These are phyloP conservation scores for Sebastes miniatus DNA, from an alignment of 2,797 vertebrate genomes.

Conservation along the genomic window DNA sequence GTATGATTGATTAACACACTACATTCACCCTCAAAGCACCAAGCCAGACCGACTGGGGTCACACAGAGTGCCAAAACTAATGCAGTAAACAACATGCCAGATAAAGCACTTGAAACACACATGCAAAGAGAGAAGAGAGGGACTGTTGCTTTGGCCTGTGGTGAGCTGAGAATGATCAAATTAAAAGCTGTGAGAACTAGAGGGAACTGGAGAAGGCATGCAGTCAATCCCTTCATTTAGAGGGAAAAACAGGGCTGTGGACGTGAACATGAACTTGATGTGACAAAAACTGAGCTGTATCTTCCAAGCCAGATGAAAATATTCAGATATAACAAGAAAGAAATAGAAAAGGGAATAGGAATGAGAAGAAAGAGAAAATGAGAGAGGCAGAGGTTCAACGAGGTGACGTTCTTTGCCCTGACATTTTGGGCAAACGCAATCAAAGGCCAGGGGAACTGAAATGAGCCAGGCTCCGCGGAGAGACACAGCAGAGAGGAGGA, in stretches of 20 bases:
- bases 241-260: not conserved
- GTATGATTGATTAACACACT: constrained; percentile 61
- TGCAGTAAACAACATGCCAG: constrained; percentile 49
- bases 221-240: constrained; percentile 7
- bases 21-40: constrained; percentile 57
- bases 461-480: constrained; percentile 46
- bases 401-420: constrained; percentile 51
- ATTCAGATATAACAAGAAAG: not conserved
- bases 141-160: constrained; percentile 22
- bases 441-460: constrained; percentile 61
- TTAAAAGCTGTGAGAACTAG: constrained; percentile 51
- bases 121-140: constrained; percentile 23
- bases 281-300: not conserved
- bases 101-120: constrained; percentile 30
- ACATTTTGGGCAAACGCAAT: constrained; percentile 66
- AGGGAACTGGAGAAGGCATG: constrained; percentile 10
- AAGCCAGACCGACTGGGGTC: constrained; percentile 39
- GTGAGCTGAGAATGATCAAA: constrained; percentile 35
- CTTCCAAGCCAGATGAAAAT: constrained; percentile 5
- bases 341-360: not conserved
- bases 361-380: constrained; percentile 5
- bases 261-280: constrained; percentile 4
- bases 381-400: constrained; percentile 6
- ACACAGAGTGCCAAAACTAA: constrained; percentile 45
- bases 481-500: constrained; percentile 56